Conservation (phyloP, 2,888 invertebrate genomes). For the Epinotia nisella region DNA sequence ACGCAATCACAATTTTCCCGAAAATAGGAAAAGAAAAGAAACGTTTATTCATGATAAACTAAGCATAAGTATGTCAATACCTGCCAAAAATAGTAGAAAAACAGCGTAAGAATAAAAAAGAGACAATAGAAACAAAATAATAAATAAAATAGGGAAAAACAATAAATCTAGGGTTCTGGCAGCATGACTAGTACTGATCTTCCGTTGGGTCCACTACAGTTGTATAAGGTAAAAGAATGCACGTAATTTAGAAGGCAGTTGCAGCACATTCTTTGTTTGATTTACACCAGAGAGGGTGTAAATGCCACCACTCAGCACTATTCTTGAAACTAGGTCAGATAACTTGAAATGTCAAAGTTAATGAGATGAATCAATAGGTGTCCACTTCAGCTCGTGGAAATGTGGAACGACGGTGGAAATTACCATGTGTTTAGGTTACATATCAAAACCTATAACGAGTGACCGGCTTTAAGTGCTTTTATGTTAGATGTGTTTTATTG, state of each 20-base stretch:
- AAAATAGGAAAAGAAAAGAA: not conserved
- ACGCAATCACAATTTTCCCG: constrained; percentile 20
- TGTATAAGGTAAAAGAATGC: too few relatives aligned
- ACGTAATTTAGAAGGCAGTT: constrained; percentile 6
- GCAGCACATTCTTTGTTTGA: constrained; percentile 26
- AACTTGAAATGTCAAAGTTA: constrained; percentile 37
- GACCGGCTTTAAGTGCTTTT: too few relatives aligned
- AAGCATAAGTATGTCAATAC: not conserved
- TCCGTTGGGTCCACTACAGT: too few relatives aligned
- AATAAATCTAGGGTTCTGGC: too few relatives aligned
- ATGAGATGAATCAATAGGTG: constrained; percentile 5
- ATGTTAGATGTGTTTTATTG: too few relatives aligned
- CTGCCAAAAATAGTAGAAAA: not conserved
- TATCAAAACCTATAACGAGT: too few relatives aligned
- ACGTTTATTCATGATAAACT: not conserved
- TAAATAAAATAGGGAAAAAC: too few relatives aligned
- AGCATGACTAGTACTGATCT: too few relatives aligned
- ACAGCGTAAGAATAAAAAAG: not conserved
- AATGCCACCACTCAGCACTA: constrained; percentile 1
- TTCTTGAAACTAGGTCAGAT: constrained; percentile 36
- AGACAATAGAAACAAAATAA: too few relatives aligned
- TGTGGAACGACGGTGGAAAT: not conserved
- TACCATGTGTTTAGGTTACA: not conserved
- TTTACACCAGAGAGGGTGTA: not conserved
- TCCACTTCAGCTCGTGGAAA: not conserved